Conservation (phyloP, 2,888 invertebrate genomes). For the Drosophila planitibia region DNA sequence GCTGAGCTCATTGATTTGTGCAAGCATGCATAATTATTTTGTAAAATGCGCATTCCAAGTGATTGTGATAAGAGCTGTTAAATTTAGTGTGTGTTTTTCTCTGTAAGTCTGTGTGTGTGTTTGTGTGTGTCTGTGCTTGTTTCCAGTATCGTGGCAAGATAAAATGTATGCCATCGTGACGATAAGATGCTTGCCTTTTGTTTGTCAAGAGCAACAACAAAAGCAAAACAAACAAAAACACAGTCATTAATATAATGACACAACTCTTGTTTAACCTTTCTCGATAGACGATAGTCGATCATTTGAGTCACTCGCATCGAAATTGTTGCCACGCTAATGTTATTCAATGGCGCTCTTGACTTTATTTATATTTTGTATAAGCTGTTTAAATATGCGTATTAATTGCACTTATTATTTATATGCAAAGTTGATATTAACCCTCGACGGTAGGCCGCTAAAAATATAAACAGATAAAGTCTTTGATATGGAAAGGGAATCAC, state of each 20-base stretch:
- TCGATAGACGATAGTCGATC: slow-evolving; percentile 27
- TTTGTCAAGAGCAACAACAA: slow-evolving; percentile 46
- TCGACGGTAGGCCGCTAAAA: neutral
- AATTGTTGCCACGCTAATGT: slow-evolving; percentile 29
- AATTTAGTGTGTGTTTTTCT: slow-evolving; percentile 21
- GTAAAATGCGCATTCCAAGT: slow-evolving; percentile 71
- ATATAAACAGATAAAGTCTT: neutral
- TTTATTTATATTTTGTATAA: slow-evolving; percentile 51
- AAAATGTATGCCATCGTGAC: slow-evolving; percentile 66
- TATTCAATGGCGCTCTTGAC: slow-evolving; percentile 53
- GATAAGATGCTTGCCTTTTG: slow-evolving; percentile 67
- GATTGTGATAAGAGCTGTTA: slow-evolving; percentile 68
- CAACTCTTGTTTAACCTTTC: slow-evolving; percentile 53
- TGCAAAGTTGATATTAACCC: slow-evolving; percentile 5
- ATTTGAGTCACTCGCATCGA: slow-evolving; percentile 45
- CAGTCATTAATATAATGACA: slow-evolving; percentile 60
- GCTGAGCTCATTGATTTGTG: slow-evolving; percentile 64
- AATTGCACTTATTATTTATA: slow-evolving; percentile 16
- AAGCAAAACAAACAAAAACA: slow-evolving; percentile 37
- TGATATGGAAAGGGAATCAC: neutral
- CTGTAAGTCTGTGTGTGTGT: slow-evolving; percentile 3
- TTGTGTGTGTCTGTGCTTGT: slow-evolving; percentile 7
- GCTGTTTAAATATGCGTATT: slow-evolving; percentile 37
- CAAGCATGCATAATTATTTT: slow-evolving; percentile 78
- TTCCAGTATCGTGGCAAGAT: slow-evolving; percentile 47